Percentiles rank a stretch among this genome's conserved stretches.
Conservation (phyloP, 2,797 vertebrate species). For the Discoglossus pictus region DNA sequence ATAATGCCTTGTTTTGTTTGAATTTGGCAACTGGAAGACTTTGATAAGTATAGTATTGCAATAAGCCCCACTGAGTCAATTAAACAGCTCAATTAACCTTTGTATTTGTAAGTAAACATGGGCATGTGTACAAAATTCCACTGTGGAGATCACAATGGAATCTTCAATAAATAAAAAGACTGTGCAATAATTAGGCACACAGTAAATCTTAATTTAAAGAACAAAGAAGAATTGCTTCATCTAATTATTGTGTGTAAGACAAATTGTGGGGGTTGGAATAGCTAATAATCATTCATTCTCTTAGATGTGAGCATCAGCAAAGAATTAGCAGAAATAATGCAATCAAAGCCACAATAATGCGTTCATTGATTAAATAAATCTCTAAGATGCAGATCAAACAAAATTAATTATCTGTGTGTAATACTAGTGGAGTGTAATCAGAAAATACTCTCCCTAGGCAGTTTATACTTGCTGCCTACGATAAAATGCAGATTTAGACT, state of each 20-base stretch:
- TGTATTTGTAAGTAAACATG: too few relatives aligned
- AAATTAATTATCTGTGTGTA: conserved; percentile 59
- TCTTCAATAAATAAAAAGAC: not conserved
- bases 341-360: conserved; percentile 64
- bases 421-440: conserved; percentile 46
- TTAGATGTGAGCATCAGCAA: conserved; percentile 59
- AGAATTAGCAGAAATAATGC: conserved; percentile 61
- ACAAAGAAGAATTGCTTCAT: not conserved
- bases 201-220: not conserved
- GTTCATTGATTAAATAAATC: conserved; percentile 65
- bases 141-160: too few relatives aligned
- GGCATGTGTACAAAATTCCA: too few relatives aligned
- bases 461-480: not conserved
- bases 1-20: too few relatives aligned
- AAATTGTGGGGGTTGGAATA: conserved; percentile 55
- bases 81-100: too few relatives aligned
- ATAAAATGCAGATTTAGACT: conserved; percentile 9
- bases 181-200: not conserved
- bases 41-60: too few relatives aligned
- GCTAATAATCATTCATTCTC: conserved; percentile 56
- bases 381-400: conserved; percentile 54
- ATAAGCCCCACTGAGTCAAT: too few relatives aligned
- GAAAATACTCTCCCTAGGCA: conserved; percentile 29
- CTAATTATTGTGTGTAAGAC: conserved; percentile 34
- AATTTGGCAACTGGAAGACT: too few relatives aligned